Conservation (phyloP, 2,888 invertebrate species). For the Pilophorus perplexus region DNA sequence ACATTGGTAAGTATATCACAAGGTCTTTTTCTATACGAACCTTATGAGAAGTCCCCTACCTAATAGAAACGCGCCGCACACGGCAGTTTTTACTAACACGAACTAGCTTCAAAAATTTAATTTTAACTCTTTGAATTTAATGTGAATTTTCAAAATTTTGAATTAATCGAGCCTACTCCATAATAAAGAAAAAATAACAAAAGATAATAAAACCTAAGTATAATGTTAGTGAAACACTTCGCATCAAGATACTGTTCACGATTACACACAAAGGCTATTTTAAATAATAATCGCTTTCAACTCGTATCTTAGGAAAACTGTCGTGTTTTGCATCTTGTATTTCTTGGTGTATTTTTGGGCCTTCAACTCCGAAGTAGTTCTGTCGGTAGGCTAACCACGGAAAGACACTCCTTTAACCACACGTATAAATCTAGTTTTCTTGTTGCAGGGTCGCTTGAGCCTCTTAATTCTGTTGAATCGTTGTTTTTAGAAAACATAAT, state of each 20-base stretch:
- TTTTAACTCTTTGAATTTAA: no score
- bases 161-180: no score
- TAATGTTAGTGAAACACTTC: no score
- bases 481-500: constrained; percentile 1
- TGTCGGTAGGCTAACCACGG: constrained; percentile 31
- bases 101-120: no score
- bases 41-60: constrained; percentile 14
- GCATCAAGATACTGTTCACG: no score
- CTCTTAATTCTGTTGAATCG: constrained; percentile 18
- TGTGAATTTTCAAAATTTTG: no score
- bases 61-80: constrained; percentile 43
- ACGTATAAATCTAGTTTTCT: constrained; percentile 17
- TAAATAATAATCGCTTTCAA: no score
- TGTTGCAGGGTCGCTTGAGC: constrained; percentile 33
- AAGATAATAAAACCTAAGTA: no score
- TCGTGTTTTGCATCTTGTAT: constrained; percentile 44
- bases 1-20: constrained; percentile 75
- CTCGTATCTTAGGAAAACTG: constrained; percentile 45
- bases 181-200: no score
- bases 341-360: constrained; percentile 37
- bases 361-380: constrained; percentile 38
- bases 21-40: neutral
- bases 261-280: no score
- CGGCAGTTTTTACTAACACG: constrained; percentile 46
- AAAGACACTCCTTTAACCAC: constrained; percentile 28